Base-by-base conservation (phyloP, 2,113 vertebrate species). In the Loxodonta africana region DNA sequence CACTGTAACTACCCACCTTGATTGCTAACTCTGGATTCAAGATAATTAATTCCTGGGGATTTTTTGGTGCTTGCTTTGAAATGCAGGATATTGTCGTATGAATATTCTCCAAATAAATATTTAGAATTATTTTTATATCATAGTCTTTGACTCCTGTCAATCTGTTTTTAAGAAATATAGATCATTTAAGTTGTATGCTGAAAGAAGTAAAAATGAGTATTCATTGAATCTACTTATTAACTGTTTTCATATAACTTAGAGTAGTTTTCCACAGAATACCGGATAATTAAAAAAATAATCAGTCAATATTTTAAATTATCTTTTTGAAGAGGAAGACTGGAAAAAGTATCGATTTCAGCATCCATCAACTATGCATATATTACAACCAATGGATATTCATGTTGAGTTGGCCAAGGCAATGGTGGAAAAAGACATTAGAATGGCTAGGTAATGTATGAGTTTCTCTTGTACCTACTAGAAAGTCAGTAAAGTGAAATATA, bases 341-440 rank as follows among this genome's bases (percentile, higher is more conserved):
- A 99, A 99, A 96, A 97, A 98, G 3, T 99, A 99, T 76, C 99
- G 99, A 83, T 98, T 98, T 88, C 99, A 99, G 78, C 98, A 97
- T 21, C 99, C 99, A 0, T 99, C 99, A 1, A 53, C 98, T 30
- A 98, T 99, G 86, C 99, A 99, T 95, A 94, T 99, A 92, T 98
- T 99, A 26, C 99, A 99, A 63, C 99, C 99, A 0, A 99, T 99
- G 99, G 99, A 99, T 98, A 98, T 99, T 97, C 99, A 99, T 0
- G 91, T 99, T 11, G 99, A 99, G 91, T 87, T 99, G 96, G 99
- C 99, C 88, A 99, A 99, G 97, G 99, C 99, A 1, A 99, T 99
- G 99, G 99, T 99, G 94, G 99, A 99, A 62, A 99, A 99, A 96
- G 99, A 99, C 67, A 84, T 97, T 92, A 98, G 99, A 92, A 99